These are phyloP conservation scores for Abramis brama DNA, from an alignment of 2,113 vertebrate genomes.

Conservation along the genomic window DNA sequence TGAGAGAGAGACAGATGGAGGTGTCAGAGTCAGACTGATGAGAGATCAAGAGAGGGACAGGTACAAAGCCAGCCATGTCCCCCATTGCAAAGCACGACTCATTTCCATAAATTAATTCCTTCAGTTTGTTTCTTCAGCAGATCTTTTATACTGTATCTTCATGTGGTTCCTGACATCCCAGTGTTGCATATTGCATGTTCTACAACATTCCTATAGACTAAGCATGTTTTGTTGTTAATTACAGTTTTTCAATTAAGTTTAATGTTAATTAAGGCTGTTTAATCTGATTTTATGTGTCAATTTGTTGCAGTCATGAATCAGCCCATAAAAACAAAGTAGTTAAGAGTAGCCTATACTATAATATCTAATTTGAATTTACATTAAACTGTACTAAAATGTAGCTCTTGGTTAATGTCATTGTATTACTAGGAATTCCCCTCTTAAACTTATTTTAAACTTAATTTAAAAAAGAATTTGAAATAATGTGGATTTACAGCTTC, in stretches of 20 bases:
- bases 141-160: neutral
- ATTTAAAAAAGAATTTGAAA: too few relatives aligned
- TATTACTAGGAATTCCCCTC: too few relatives aligned
- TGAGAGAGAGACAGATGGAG: slow-evolving; percentile 38
- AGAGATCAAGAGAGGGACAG: slow-evolving; percentile 31
- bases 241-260: neutral
- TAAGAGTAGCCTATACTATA: neutral
- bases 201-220: neutral
- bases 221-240: neutral
- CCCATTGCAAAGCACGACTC: neutral
- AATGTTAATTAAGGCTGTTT: neutral
- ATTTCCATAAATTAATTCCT: neutral
- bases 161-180: neutral
- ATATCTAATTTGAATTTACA: neutral
- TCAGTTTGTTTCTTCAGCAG: neutral
- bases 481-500: neutral
- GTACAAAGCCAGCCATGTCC: neutral
- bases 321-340: neutral
- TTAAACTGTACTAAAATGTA: neutral
- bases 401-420: neutral
- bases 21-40: slow-evolving; percentile 15
- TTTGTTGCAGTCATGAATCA: neutral
- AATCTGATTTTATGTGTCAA: neutral
- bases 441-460: too few relatives aligned
- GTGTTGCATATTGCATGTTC: neutral